A percentile compares a stretch with the other conserved stretches of the same genome.
Evolutionary conservation across 2,888 invertebrate genomes (phyloP).

Genomic region (Actias luna): DNA sequence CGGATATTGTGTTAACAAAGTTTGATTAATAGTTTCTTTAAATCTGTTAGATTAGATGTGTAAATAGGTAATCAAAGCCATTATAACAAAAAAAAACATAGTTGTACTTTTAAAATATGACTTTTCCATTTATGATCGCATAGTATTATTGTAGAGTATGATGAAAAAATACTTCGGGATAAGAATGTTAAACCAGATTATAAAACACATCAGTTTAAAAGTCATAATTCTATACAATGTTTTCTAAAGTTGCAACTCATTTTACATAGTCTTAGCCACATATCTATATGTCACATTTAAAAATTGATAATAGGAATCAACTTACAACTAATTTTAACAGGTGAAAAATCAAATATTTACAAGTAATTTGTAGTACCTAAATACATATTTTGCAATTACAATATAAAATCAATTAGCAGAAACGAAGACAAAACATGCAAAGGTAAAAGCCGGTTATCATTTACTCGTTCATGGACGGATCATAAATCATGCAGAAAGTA

Average conservation of each 20-base stretch:
- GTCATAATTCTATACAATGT: no score
- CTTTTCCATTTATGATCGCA: background rate
- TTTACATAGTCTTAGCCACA: no score
- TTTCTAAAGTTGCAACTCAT: no score
- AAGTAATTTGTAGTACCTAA: no score
- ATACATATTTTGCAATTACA: background rate
- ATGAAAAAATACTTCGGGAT: background rate
- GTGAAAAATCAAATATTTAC: no score
- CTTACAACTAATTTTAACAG: no score
- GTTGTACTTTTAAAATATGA: constrained; percentile 21
- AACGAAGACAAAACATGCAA: constrained; percentile 26
- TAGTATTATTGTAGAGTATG: background rate
- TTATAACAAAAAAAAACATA: background rate
- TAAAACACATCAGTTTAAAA: background rate
- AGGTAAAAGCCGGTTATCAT: constrained; percentile 55
- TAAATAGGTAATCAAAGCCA: background rate
- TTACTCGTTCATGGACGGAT: constrained; percentile 35
- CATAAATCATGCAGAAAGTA: constrained; percentile 76
- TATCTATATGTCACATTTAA: no score
- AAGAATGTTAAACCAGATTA: background rate
- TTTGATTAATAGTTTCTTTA: constrained; percentile 46
- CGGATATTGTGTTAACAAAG: constrained; percentile 47
- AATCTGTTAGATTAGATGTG: constrained; percentile 24
- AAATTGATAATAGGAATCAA: no score
- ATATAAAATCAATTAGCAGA: constrained; percentile 11